Percentiles rank a stretch among this genome's conserved stretches.
Evolutionary conservation across 2,888 invertebrate genomes (phyloP).

Genomic region (Chrysodeixis includens): DNA sequence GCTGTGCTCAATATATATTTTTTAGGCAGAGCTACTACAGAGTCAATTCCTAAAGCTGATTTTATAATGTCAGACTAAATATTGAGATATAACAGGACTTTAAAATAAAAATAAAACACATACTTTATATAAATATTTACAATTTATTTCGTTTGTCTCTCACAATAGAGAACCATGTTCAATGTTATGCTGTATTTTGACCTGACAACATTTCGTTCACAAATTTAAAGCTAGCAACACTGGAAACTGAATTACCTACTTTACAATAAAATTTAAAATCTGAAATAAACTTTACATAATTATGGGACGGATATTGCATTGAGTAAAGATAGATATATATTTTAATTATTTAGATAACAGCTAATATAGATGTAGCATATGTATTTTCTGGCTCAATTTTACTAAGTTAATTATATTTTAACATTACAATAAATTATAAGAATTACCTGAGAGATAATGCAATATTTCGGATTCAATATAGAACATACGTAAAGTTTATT

Average conservation of each 20-base stretch:
- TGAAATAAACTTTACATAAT: not conserved
- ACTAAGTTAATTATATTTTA: no score
- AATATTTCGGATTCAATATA: not conserved
- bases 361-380: no score
- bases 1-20: no score
- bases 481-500: not conserved
- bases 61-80: no score
- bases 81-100: not conserved
- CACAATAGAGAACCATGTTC: slow-evolving; percentile 54
- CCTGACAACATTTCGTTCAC: slow-evolving; percentile 10
- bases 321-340: not conserved
- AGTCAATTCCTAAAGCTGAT: no score
- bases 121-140: slow-evolving; percentile 82
- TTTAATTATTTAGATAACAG: no score
- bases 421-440: no score
- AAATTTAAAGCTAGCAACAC: slow-evolving; percentile 30
- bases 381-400: no score
- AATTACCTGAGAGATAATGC: not conserved
- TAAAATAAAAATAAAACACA: slow-evolving; percentile 68
- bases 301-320: not conserved
- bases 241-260: not conserved
- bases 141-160: slow-evolving; percentile 75
- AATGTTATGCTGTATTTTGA: slow-evolving; percentile 59
- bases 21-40: no score
- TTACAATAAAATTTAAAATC: not conserved